Conservation (phyloP, 2,888 invertebrate genomes). For the Apocheima hispidaria region DNA sequence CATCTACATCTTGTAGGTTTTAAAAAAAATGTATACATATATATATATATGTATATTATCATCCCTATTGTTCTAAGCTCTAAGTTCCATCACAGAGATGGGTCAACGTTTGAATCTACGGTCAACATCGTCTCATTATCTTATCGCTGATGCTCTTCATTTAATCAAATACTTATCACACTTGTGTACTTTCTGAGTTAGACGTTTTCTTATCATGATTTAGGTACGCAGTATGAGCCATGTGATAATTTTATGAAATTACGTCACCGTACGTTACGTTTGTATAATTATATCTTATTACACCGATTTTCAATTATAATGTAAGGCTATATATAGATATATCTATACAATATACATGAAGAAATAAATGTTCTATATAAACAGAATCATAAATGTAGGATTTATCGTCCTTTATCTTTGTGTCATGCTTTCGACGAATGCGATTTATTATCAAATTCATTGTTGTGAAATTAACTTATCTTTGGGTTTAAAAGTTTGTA, state of each 20-base stretch:
- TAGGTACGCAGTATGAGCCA: constrained; percentile 31
- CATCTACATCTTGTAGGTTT: no score
- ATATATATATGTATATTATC: no score
- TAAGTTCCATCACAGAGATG: constrained; percentile 7
- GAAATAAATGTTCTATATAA: constrained; percentile 19
- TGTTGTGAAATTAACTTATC: constrained; percentile 39
- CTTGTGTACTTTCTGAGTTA: constrained; percentile 42
- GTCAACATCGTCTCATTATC: constrained; percentile 37
- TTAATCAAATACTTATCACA: constrained; percentile 35
- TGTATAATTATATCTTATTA: constrained; percentile 10
- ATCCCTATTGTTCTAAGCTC: neutral
- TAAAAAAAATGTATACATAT: no score
- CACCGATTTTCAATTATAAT: constrained; percentile 38
- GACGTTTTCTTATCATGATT: constrained; percentile 43
- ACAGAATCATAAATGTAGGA: constrained; percentile 65
- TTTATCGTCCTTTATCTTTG: constrained; percentile 64
- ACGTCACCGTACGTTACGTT: constrained; percentile 31
- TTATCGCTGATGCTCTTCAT: constrained; percentile 39
- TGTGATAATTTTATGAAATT: constrained; percentile 28
- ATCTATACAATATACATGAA: neutral
- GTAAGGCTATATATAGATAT: neutral
- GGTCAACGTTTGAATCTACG: constrained; percentile 32
- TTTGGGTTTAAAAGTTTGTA: constrained; percentile 5
- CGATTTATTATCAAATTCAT: constrained; percentile 52
- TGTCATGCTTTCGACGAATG: constrained; percentile 54